A percentile compares a stretch with the other conserved stretches of the same genome.
phyloP scores from a whole-genome alignment of 2,113 vertebrate species.

The Vidua chalybeata region DNA sequence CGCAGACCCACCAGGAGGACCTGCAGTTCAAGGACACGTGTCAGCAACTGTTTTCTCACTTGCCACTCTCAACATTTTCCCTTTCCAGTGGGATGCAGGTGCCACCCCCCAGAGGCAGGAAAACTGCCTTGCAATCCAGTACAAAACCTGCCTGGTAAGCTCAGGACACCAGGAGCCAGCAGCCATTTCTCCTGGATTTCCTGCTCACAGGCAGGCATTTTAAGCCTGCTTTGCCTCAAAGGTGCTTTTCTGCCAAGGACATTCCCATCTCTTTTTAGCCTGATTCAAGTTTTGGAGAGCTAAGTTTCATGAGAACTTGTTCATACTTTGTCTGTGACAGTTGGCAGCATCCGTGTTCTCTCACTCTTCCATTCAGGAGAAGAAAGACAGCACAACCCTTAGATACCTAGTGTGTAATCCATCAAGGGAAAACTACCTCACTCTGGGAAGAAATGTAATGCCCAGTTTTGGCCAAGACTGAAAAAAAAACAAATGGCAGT shows the following conservation, averaged over 20 bases:
- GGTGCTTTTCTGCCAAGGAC: not conserved
- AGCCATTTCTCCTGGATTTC: not conserved
- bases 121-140: not conserved
- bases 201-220: not conserved
- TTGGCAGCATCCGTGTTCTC: not conserved
- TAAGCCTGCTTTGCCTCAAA: not conserved
- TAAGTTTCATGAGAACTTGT: not conserved
- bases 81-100: not conserved
- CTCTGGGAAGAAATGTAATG: not conserved
- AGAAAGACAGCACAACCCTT: not conserved
- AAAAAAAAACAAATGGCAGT: not conserved
- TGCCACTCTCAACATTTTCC: not conserved
- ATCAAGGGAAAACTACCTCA: not conserved
- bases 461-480: not conserved
- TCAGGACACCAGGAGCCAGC: not conserved
- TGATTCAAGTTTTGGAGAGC: not conserved
- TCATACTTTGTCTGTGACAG: not conserved
- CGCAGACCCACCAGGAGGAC: not conserved
- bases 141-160: not conserved
- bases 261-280: not conserved
- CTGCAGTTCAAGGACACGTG: no score
- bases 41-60: not conserved
- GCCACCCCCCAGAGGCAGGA: not conserved
- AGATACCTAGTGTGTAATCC: no score
- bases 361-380: not conserved